phyloP scores from a whole-genome alignment of 1,140 invertebrate species.

The Cydia strobilella region DNA sequence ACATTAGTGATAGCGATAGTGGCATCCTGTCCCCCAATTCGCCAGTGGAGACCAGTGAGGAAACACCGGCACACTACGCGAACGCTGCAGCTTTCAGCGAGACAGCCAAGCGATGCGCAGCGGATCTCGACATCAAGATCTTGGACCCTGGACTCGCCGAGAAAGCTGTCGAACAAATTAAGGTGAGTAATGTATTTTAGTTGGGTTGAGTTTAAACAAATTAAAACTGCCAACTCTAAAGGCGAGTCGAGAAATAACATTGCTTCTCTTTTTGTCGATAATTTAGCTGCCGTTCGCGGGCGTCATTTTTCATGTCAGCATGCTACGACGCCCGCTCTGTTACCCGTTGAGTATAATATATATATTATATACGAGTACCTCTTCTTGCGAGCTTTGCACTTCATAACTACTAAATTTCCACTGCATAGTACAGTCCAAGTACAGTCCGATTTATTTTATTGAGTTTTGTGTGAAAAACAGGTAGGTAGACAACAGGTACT shows the following conservation, averaged over 20 bases:
- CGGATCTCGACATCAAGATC: constrained; percentile 66
- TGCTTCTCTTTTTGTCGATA: constrained; percentile 39
- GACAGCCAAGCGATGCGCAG: constrained; percentile 56
- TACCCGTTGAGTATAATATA: background rate
- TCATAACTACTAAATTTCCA: background rate
- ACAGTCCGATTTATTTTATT: too few relatives aligned
- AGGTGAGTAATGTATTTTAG: constrained; percentile 56
- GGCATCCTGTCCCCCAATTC: constrained; percentile 82
- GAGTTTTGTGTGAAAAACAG: too few relatives aligned
- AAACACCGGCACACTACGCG: constrained; percentile 61
- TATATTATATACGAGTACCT: background rate
- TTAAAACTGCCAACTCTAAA: background rate
- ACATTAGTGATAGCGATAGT: constrained; percentile 81
- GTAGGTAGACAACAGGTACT: too few relatives aligned
- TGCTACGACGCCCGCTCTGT: constrained; percentile 36
- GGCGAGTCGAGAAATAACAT: constrained; percentile 36
- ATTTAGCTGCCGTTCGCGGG: constrained; percentile 42
- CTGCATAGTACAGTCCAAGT: too few relatives aligned
- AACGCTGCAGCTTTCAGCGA: constrained; percentile 69
- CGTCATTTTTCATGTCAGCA: constrained; percentile 46
- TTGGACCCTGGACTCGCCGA: constrained; percentile 67
- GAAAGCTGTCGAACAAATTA: constrained; percentile 72
- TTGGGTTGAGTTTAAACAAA: constrained; percentile 13
- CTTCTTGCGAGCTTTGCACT: constrained; percentile 20
- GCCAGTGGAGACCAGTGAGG: constrained; percentile 71